Base-by-base conservation (phyloP, 2,113 vertebrate genomes). In the Podiceps cristatus region DNA sequence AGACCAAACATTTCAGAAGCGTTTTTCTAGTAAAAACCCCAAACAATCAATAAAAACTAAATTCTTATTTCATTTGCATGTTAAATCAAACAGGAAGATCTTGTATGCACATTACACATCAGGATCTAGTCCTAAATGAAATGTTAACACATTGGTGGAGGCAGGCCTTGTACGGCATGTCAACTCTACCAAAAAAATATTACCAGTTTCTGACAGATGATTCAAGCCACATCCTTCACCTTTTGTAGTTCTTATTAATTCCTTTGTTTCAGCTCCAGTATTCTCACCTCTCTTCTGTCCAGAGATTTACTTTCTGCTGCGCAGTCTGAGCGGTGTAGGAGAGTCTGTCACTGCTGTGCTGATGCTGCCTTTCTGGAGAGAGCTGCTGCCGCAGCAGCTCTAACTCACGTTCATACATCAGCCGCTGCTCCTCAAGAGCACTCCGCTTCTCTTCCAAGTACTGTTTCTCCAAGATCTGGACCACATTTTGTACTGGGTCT, bases 401-500 rank as follows among this genome's bases (percentile, higher is more conserved):
- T 52, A 99, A 93, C 96, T 99, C 99, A 0, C 99, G 98, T 90
- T 99, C 99, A 0, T 99, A 99, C 99, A 99, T 99, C 91, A 99
- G 94, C n/a, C 99, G 98, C 98, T 99, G 99, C 93, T 99, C 99
- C 96, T 99, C 99, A 42, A 99, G 98, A 31, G 99, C 99, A 0
- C 98, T 99, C 45, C 98, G 98, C 97, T 99, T 99, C 96, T 99
- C 99, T 93, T 99, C 99, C 94, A 99, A 91, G 96, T 99, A 99
- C 93, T 99, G 99, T 59, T 99, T 99, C 98, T 99, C 99, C 96
- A 99, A 92, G 33, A 99, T 98, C 98, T 99, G 99, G 9, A 99
- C 99, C 95, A 99, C 99, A 12, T 99, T 99, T 96, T 99, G 99
- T 90, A 99, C 99, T 14, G 99, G 99, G 97, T 99, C 99, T 99